Base-by-base conservation (phyloP, 2,888 invertebrate genomes). In the Platycheirus albimanus region DNA sequence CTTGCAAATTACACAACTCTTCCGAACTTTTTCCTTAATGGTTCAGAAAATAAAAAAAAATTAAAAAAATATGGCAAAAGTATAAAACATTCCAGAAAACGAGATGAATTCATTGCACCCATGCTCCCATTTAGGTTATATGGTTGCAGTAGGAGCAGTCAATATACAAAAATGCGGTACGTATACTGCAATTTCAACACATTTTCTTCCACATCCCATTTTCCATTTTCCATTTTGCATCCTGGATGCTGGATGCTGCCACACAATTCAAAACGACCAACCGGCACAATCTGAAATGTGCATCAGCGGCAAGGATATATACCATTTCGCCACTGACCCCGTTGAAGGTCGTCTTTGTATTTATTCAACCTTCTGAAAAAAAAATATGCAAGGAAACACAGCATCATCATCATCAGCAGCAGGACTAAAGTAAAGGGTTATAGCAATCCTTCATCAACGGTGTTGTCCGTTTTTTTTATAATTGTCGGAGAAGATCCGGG, bases 301-400 rank as follows among this genome's bases (percentile, higher is more conserved):
- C 77, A 71, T n/a, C n/a, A n/a, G 17, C 72, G 77, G 72, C 67
- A 78, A 72, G 41, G 72, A 69, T 63, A 66, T 24, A 24, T 24
- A 33, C 63, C 63, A 72, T 56, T 83, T 83, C 71, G 77, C 83
- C 69, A 83, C 63, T 83, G 83, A 83, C 83, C 83, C 67, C 78
- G 72, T 78, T 83, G 83, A 83, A 83, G 83, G 83, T 83, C 83
- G 78, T 74, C 69, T 78, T 74, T 83, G 83, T 78, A 64, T 69
- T 83, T 83, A 64, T 63, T 78, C 78, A 83, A 83, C 83, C 70
- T 83, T 74, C 78, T 83, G 28, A 28, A 20, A 38, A 58, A 58
- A 56, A 15, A 30, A 69, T 49, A 41, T 61, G 38, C 20, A n/a
- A 63, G 81, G 56, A 41, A 56, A 30, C 30, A 24, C 70, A 80